Conservation (phyloP, 2,113 vertebrate species). For the Bathybates hornii region DNA sequence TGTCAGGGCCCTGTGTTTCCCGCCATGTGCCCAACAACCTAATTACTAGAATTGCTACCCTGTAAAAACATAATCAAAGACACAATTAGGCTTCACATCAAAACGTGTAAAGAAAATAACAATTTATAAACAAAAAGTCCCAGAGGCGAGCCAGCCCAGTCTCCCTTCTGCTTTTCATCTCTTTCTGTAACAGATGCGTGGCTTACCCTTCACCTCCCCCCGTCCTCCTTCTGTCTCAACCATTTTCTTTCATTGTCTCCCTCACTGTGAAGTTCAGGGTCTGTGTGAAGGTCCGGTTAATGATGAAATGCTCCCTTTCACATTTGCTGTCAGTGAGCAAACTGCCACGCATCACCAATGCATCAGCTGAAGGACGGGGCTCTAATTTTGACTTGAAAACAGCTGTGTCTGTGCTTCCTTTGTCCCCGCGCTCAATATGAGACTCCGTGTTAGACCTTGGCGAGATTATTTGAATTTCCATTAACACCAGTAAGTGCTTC, state of each 20-base stretch:
- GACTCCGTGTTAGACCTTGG: background rate
- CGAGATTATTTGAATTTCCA: background rate
- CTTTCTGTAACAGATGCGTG: background rate
- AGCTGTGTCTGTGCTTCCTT: background rate
- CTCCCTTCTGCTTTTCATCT: background rate
- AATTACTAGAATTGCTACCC: background rate
- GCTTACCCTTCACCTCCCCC: background rate
- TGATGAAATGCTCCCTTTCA: constrained; percentile 2
- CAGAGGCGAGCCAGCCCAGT: background rate
- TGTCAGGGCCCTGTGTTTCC: background rate
- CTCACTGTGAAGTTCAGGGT: constrained; percentile 13
- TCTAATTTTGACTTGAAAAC: background rate
- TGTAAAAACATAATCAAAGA: background rate
- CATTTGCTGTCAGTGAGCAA: constrained; percentile 3
- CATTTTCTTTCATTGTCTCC: background rate
- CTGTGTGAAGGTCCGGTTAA: constrained; percentile 23
- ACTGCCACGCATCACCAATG: background rate
- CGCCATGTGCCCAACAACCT: background rate
- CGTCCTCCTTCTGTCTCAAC: background rate
- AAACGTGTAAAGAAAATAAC: background rate
- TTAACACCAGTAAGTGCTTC: background rate
- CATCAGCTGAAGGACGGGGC: constrained; percentile 22
- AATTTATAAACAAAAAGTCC: background rate
- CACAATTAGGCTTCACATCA: background rate
- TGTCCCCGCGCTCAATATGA: background rate